Evolutionary conservation across 2,888 invertebrate genomes (phyloP), one percentile per base, ranked within the genome.

Genomic region (Cheilosia vernalis): DNA sequence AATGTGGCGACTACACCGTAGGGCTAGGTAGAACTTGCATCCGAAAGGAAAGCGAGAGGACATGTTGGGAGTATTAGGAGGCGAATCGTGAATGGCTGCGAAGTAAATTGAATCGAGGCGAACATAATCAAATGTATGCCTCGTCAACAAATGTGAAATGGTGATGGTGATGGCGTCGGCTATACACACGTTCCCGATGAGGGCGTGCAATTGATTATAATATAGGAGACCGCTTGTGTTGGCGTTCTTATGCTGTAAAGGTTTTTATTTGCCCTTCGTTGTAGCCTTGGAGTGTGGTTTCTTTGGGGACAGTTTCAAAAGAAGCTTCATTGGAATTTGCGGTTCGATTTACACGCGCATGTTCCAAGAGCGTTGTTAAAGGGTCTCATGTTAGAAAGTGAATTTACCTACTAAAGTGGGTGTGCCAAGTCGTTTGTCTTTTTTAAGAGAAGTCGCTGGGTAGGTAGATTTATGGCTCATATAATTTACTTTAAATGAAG

Each of bases 101-200:
- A 74, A 79, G 74, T 69, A 85, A 85, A 85, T 85, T 85, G 80
- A 85, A 80, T 85, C 72, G 74, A 80, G 80, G 44, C 58, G 63
- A 85, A 81, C 77, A 81, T 81, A 85, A 81, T 85, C 85, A 85
- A 85, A 85, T 81, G 76, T 81, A 66, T 76, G 85, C 81, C 74
- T 84, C 74, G 84, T 84, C 84, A 74, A 84, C 64, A 74, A 84
- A 80, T 80, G 84, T n/a, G n/a, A n/a, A 80, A 84, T 84, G 76
- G 84, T 74, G 84, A 84, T 76, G 69, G 70, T 84, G 84, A 84
- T 84, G 84, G 80, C 69, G 79, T 84, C 63, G 69, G 78, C 51
- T 51, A 24, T 55, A 74, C 70, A 79, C 64, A 27, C 27, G 58
- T 69, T 64, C 47, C 69, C 73, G 73, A 74, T 69, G 83, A 84